A percentile compares a stretch with the other conserved stretches of the same genome.
Conservation (phyloP, 2,113 vertebrate species). For the Serilophus lunatus region DNA sequence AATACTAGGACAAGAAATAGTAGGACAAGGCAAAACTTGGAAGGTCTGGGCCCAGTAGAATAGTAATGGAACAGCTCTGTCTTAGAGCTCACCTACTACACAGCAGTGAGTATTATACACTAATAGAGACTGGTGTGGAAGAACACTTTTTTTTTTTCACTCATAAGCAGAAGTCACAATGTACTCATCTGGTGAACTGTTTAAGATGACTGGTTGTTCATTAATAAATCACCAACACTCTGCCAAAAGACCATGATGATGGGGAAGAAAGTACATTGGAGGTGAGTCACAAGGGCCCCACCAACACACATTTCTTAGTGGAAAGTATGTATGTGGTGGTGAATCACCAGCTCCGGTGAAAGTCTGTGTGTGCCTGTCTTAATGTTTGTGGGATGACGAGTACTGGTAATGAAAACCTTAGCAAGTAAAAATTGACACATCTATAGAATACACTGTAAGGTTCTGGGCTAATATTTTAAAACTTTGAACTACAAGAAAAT, state of each 20-base stretch:
- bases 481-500: neutral
- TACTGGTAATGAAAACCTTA: neutral
- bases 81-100: neutral
- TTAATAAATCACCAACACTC: constrained; percentile 30
- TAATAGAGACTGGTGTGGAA: neutral
- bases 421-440: neutral
- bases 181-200: neutral
- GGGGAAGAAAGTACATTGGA: neutral
- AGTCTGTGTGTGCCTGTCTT: neutral
- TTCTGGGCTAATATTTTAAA: neutral
- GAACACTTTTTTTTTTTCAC: neutral
- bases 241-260: neutral
- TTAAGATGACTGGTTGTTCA: neutral
- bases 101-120: neutral
- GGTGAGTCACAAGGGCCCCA: constrained; percentile 48
- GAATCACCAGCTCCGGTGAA: constrained; percentile 54
- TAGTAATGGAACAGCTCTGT: neutral
- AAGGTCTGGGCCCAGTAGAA: neutral
- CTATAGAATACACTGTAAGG: neutral
- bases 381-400: neutral
- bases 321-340: constrained; percentile 38
- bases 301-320: constrained; percentile 24
- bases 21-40: neutral
- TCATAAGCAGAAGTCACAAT: neutral
- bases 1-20: neutral